phyloP scores from a whole-genome alignment of 2,113 vertebrate genomes.

The Arenaria interpres region DNA sequence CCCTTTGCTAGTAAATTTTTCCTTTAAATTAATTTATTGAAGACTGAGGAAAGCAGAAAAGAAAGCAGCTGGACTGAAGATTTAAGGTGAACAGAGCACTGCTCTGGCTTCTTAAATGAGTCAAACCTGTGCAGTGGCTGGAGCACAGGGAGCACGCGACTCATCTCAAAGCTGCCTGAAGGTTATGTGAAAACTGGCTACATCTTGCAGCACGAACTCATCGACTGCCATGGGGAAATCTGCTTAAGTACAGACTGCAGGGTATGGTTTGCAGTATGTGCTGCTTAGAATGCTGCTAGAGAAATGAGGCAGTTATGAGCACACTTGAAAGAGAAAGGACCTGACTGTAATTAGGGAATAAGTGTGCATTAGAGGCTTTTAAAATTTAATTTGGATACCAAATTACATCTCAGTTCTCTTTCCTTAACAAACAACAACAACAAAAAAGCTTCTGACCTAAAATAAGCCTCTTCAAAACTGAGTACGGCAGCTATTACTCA shows the following conservation, averaged over 20 bases:
- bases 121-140: not conserved
- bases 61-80: not conserved
- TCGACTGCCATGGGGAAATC: not conserved
- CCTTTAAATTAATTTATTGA: not conserved
- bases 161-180: not conserved
- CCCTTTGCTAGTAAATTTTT: not conserved
- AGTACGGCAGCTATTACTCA: not conserved
- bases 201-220: not conserved
- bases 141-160: not conserved
- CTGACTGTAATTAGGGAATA: not conserved
- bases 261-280: not conserved
- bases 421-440: not conserved
- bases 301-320: not conserved
- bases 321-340: not conserved
- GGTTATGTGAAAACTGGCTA: not conserved
- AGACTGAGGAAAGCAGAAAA: not conserved
- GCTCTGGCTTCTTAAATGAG: not conserved
- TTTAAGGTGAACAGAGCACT: not conserved
- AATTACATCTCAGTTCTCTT: not conserved
- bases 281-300: not conserved
- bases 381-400: constrained; percentile 38
- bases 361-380: not conserved
- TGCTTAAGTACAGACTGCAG: not conserved
- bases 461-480: not conserved
- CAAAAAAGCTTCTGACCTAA: not conserved